Base-by-base conservation (phyloP, 1,140 invertebrate genomes). In the Dendroctonus valens region DNA sequence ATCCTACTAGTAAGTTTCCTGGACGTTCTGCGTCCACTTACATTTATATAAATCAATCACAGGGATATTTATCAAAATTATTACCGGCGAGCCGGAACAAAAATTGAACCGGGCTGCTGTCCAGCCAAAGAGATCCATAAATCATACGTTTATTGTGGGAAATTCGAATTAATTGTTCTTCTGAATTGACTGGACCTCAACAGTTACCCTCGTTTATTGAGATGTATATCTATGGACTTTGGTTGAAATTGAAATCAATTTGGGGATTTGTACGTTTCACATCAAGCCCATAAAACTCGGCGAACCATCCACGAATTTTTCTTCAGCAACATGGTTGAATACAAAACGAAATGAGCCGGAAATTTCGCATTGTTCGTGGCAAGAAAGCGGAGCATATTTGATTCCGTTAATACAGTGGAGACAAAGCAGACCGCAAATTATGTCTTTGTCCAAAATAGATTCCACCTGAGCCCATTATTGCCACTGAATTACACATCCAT, bases 11-110 rank as follows among this genome's bases (percentile, higher is more conserved):
- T 62, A 64, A 70, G 52, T 70, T 49, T 48, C 48, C 41, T 49
- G 69, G 69, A 54, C 63, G 46, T 37, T 42, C 48, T 50, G 62
- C 61, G 64, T 60, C 69, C 69, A 67, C 69, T 67, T 67, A 70
- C 55, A 70, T 70, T 64, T 67, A 67, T 70, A 70, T 70, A 70
- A 70, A 70, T 70, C 69, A 70, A 70, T 70, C 69, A 70, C 67
- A 64, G 14, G 8, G 52, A 57, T 67, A 70, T 70, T 70, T 64
- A 70, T 70, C 69, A 70, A 70, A 67, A 67, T 70, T 70, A 70
- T 66, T 59, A 62, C 41, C 50, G 60, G 55, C 60, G 65, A 60
- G 40, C 63, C 37, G 48, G 41, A 53, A 48, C 51, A 58, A 49
- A 65, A 57, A 65, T 57, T 9, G 53, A 65, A 52, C 51, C 41